Conservation (phyloP, 2,113 vertebrate genomes). For the Corythornis vintsioides region DNA sequence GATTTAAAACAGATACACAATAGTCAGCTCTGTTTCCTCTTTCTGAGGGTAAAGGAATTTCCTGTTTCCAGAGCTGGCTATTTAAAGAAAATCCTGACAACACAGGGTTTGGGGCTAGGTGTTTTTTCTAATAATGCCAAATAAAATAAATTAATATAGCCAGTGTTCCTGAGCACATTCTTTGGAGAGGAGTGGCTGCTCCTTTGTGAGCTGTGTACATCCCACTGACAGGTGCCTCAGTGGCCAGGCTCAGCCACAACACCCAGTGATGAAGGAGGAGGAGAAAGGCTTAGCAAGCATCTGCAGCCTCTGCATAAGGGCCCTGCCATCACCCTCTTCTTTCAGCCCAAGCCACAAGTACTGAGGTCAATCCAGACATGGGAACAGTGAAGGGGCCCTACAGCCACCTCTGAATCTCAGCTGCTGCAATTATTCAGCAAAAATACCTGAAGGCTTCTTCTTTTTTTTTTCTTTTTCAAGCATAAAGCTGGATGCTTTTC, state of each 20-base stretch:
- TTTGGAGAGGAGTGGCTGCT: conserved; percentile 8
- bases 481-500: not conserved
- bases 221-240: accelerated
- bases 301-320: not conserved
- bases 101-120: not conserved
- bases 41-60: conserved; percentile 55
- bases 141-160: conserved; percentile 34
- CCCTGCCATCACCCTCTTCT: not conserved
- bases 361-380: not conserved
- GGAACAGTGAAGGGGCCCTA: not conserved
- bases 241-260: not conserved
- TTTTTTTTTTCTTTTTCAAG: not conserved
- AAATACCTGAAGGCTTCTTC: not conserved
- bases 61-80: conserved; percentile 51
- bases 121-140: conserved; percentile 14
- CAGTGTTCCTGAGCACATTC: not conserved
- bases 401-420: not conserved
- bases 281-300: not conserved
- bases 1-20: conserved; percentile 15
- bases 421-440: not conserved
- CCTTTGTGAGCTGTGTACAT: not conserved
- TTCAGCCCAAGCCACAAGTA: not conserved
- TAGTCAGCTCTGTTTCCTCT: conserved; percentile 37
- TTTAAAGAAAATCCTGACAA: conserved; percentile 58
- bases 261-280: not conserved